Conservation (phyloP, 1,140 invertebrate genomes). For the Mizuhopecten yessoensis region DNA sequence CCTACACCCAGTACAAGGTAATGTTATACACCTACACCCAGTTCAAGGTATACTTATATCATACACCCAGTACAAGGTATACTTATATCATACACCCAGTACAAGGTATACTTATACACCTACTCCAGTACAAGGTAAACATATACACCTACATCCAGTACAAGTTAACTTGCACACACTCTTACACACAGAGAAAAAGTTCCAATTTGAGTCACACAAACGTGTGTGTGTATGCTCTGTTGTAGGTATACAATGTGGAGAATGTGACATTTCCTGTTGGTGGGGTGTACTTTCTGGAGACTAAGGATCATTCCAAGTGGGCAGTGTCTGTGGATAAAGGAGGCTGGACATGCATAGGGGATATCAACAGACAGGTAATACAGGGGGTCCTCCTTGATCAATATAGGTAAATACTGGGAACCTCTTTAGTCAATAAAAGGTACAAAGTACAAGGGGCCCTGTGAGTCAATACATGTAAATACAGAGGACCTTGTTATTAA, state of each 20-base stretch:
- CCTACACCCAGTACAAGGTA: background rate
- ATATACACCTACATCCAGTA: no score
- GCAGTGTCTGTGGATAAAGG: conserved; percentile 86
- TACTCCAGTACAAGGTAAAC: no score
- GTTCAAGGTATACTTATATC: no score
- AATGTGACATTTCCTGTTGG: conserved; percentile 87
- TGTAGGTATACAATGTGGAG: conserved; percentile 79
- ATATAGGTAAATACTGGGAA: no score
- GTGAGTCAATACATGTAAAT: no score
- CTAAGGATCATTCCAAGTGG: conserved; percentile 96
- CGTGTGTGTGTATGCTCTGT: conserved; percentile 23
- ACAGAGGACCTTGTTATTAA: background rate
- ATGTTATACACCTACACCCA: no score
- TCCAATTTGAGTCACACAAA: no score
- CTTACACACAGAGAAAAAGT: no score
- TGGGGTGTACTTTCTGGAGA: conserved; percentile 87
- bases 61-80: no score
- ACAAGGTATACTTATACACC: background rate
- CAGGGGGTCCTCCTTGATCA: background rate
- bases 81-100: no score
- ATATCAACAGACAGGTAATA: conserved; percentile 94
- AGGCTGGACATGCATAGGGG: conserved; percentile 93
- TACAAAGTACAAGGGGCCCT: no score
- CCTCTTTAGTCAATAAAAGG: background rate
- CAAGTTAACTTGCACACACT: background rate